Conservation (phyloP, 1,140 invertebrate genomes). For the Ceratitis capitata region DNA sequence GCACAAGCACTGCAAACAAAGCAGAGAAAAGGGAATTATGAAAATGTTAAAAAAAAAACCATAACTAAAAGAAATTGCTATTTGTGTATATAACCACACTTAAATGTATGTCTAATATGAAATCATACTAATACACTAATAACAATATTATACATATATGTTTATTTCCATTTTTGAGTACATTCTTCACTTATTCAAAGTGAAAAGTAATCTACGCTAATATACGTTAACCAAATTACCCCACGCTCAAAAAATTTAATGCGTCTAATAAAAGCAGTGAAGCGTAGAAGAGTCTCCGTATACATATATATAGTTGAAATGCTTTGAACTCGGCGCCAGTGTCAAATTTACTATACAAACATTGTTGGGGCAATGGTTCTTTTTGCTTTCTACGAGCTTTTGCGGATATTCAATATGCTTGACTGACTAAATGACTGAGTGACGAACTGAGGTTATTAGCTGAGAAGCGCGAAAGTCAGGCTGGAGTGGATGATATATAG, state of each 20-base stretch:
- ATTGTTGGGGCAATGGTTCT: neutral
- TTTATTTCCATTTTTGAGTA: neutral
- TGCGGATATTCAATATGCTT: constrained; percentile 13
- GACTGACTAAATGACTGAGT: neutral
- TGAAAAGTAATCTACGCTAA: neutral
- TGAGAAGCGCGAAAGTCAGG: neutral
- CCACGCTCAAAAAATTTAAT: neutral
- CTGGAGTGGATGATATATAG: neutral
- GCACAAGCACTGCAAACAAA: constrained; percentile 52
- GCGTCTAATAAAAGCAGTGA: neutral
- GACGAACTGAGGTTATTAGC: neutral
- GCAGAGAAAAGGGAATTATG: neutral
- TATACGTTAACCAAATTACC: constrained; percentile 15
- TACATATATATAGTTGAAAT: neutral
- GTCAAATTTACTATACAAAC: constrained; percentile 4
- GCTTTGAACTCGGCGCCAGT: constrained; percentile 21
- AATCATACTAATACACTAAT: neutral
- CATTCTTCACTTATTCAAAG: neutral
- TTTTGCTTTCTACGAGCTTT: neutral
- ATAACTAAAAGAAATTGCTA: too few species aligned
- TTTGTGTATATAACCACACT: too few species aligned
- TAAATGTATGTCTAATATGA: neutral
- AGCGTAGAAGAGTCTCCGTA: neutral
- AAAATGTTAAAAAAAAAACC: neutral
- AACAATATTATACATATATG: neutral